Conservation (phyloP, 2,113 vertebrate genomes). For the Galbula dea region DNA sequence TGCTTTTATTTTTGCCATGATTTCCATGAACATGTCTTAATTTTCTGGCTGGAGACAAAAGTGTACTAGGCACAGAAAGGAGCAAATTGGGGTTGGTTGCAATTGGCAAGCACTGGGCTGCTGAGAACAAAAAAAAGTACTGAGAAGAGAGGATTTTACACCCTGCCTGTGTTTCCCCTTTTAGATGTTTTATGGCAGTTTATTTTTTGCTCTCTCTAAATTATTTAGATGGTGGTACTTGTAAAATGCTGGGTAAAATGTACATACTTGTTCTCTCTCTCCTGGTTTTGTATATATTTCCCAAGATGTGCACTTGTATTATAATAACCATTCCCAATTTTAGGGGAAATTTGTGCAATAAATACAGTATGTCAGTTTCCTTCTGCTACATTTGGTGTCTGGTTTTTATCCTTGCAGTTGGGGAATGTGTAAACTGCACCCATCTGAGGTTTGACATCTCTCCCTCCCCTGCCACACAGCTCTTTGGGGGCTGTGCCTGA, state of each 20-base stretch:
- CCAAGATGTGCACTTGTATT: conserved; percentile 84
- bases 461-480: no score
- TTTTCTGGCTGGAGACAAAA: conserved; percentile 58
- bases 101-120: conserved; percentile 66
- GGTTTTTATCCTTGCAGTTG: not conserved
- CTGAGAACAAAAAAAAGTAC: conserved; percentile 49
- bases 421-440: accelerated
- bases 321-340: conserved; percentile 93
- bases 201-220: conserved; percentile 81
- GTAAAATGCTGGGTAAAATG: conserved; percentile 84
- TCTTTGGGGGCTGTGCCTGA: not conserved
- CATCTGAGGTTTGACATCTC: not conserved
- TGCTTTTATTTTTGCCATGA: conserved; percentile 39
- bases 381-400: not conserved
- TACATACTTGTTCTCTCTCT: conserved; percentile 86
- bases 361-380: conserved; percentile 82
- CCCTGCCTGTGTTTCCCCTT: conserved; percentile 32
- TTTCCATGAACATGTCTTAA: conserved; percentile 78
- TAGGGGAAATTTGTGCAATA: conserved; percentile 99
- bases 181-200: conserved; percentile 67
- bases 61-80: conserved; percentile 51
- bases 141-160: conserved; percentile 48
- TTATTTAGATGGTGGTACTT: conserved; percentile 86
- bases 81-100: conserved; percentile 47
- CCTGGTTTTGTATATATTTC: conserved; percentile 92